A percentile compares a stretch with the other conserved stretches of the same genome.
phyloP scores from a whole-genome alignment of 1,140 invertebrate species.

The Ceratina japonica region DNA sequence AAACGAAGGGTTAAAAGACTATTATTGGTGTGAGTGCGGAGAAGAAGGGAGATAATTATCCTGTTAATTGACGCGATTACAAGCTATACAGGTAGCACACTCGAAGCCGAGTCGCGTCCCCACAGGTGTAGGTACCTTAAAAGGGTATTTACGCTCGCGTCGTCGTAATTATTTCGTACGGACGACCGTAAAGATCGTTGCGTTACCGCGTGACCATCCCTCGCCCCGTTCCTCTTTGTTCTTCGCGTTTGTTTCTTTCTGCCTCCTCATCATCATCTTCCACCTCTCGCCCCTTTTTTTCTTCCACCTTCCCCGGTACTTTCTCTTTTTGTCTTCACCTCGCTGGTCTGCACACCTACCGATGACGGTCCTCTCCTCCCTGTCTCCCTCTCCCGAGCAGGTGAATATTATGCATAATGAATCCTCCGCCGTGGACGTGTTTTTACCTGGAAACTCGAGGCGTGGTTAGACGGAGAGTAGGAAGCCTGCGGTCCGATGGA shows the following conservation, averaged over 20 bases:
- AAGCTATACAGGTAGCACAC: conserved; percentile 19
- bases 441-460: conserved; percentile 54
- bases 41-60: conserved; percentile 55
- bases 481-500: conserved; percentile 21
- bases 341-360: conserved; percentile 29
- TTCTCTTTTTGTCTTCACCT: conserved; percentile 50
- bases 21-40: neutral
- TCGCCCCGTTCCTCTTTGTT: conserved; percentile 8
- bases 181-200: conserved; percentile 61
- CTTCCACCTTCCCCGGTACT: conserved; percentile 5
- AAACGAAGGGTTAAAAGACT: too few species aligned
- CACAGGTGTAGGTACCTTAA: conserved; percentile 63
- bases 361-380: conserved; percentile 10
- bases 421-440: conserved; percentile 45
- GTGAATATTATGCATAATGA: conserved; percentile 69
- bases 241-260: conserved; percentile 7
- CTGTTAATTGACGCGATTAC: conserved; percentile 63
- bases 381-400: conserved; percentile 45
- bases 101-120: neutral
- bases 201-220: conserved; percentile 59
- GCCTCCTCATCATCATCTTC: conserved; percentile 31
- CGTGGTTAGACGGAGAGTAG: conserved; percentile 38
- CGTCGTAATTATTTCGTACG: conserved; percentile 69
- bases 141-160: conserved; percentile 63
- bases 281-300: neutral